Evolutionary conservation across 2,797 vertebrate genomes (phyloP), one percentile per base, ranked within the genome.

Genomic region (Dromococcyx pavoninus): DNA sequence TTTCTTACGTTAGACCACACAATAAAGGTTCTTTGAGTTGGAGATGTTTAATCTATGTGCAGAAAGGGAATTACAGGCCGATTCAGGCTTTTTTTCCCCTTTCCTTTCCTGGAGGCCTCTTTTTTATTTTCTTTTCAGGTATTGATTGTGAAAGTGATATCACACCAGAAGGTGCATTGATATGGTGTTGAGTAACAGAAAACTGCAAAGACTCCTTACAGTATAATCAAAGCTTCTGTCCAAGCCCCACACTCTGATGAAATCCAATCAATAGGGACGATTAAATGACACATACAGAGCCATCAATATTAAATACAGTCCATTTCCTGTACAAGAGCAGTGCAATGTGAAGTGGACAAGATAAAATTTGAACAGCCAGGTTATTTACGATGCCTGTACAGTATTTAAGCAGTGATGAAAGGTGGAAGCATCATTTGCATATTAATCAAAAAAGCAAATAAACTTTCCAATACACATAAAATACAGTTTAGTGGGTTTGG

Each of bases 271-370:
- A 99, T 99, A 98, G 79, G 74, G 98, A 98, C 97, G 98, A 99
- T 99, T 99, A 99, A 99, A 99, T 98, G 98, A 98, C 98, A 98
- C 98, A 98, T 98, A 98, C 98, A 97, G 96, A 95, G 97, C 98
- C 98, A 98, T 99, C 99, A 98, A 98, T 99, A 99, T 98, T 98
- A 98, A 98, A 98, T 97, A 97, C 98, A 98, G 97, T 98, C 97
- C 97, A 98, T 98, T 98, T 98, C 98, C 96, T 97, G 97, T 98
- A 98, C 96, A 97, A 96, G 95, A 96, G 93, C 93, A 77, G 67
- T 69, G 96, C 92, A 86, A 95, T 79, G 95, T 94, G 97, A 94
- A 96, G 95, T 93, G 95, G 92, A 97, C 96, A 93, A 97, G 97
- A 97, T 97, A 97, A 97, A 98, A 97, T 93, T 94, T 97, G 95